These are phyloP conservation scores for Oophaga pumilio DNA, from an alignment of 2,113 vertebrate genomes.

Conservation along the genomic window DNA sequence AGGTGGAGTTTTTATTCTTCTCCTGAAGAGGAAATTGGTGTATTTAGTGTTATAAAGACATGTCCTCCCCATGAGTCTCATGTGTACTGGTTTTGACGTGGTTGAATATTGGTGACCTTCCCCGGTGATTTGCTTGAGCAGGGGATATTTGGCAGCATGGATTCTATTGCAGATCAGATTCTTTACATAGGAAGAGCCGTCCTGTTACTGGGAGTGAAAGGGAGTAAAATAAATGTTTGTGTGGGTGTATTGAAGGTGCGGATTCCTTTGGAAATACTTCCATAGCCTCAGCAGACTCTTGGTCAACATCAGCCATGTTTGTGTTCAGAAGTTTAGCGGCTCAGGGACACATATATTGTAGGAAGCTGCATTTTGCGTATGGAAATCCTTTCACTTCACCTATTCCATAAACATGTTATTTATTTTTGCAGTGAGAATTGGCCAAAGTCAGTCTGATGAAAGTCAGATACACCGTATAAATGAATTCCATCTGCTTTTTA, in stretches of 20 bases:
- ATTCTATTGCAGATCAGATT: neutral
- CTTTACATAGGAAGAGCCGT: neutral
- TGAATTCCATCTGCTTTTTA: too few species aligned
- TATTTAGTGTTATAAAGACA: neutral
- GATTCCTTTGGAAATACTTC: neutral
- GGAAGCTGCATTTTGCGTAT: neutral
- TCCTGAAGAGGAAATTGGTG: too few species aligned
- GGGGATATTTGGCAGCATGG: neutral
- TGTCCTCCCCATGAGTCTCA: neutral
- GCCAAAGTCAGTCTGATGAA: neutral
- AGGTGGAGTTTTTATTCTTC: too few species aligned
- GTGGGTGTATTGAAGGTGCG: constrained; percentile 25
- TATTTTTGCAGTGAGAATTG: neutral
- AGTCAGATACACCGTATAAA: neutral
- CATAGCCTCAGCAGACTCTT: neutral
- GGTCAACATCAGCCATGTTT: neutral
- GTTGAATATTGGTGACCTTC: neutral
- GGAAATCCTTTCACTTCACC: neutral
- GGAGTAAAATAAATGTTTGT: constrained; percentile 39
- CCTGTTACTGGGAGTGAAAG: constrained; percentile 9
- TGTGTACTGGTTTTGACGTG: neutral
- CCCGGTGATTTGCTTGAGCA: neutral
- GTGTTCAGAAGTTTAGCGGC: neutral
- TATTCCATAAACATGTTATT: neutral
- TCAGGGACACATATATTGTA: neutral